Percentiles rank a stretch among this genome's conserved stretches.
Conservation (phyloP, 2,888 invertebrate genomes). For the Rotaria magnacalcarata region DNA sequence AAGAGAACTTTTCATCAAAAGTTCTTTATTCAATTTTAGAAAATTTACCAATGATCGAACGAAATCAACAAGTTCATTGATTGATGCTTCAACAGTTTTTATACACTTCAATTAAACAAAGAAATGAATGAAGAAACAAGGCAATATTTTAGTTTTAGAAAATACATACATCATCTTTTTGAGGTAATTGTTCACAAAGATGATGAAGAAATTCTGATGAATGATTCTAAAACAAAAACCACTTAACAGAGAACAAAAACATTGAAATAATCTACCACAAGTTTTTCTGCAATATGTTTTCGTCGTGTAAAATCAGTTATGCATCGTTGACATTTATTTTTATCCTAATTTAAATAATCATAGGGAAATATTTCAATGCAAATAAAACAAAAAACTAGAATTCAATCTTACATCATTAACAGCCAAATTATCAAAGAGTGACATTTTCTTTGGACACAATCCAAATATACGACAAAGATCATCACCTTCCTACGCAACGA, state of each 20-base stretch:
- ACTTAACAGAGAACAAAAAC: too few species aligned
- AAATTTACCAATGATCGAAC: not conserved
- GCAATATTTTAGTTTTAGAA: not conserved
- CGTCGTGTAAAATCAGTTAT: conserved; percentile 17
- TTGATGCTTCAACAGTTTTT: not conserved
- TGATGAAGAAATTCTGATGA: not conserved
- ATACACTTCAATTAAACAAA: not conserved
- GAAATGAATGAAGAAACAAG: not conserved
- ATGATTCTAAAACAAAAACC: not conserved
- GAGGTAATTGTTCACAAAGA: conserved; percentile 26
- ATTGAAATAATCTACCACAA: not conserved
- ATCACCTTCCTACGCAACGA: not conserved
- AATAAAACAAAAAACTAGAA: too few species aligned
- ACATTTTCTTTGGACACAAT: not conserved
- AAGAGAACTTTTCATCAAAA: too few species aligned
- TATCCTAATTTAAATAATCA: not conserved
- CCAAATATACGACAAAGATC: not conserved
- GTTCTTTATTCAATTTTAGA: too few species aligned
- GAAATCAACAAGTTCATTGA: not conserved
- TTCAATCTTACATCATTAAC: not conserved
- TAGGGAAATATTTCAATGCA: too few species aligned
- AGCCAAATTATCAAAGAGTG: not conserved
- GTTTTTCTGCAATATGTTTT: conserved; percentile 19
- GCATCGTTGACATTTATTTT: conserved; percentile 34
- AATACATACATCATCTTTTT: conserved; percentile 27